These are phyloP conservation scores for Chitala chitala DNA, from an alignment of 2,113 vertebrate species.

Conservation along the genomic window DNA sequence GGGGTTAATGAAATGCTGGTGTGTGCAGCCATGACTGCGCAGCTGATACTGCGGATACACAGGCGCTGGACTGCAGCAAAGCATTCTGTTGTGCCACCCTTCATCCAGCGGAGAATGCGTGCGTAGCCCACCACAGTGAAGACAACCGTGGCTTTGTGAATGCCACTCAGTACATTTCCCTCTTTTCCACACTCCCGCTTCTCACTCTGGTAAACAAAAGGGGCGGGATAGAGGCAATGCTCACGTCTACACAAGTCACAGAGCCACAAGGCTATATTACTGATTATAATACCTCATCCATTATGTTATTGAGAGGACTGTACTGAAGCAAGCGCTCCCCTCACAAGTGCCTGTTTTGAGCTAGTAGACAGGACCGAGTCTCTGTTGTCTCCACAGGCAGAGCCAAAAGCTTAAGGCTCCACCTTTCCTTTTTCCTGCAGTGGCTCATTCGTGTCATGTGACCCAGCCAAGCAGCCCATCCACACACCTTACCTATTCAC, in stretches of 20 bases:
- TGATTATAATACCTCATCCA: too few species aligned
- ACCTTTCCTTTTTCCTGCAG: neutral
- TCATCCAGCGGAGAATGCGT: conserved; percentile 16
- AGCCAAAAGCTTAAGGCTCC: neutral
- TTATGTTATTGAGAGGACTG: too few species aligned
- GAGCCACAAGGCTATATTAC: too few species aligned
- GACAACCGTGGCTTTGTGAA: conserved; percentile 22
- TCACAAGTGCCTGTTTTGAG: neutral
- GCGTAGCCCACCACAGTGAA: conserved; percentile 10
- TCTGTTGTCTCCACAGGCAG: neutral
- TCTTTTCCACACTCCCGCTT: neutral
- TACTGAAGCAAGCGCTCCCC: neutral
- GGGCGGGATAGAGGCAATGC: neutral
- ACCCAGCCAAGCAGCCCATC: too few species aligned
- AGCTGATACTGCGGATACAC: neutral
- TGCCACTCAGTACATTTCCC: neutral
- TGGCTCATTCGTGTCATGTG: neutral
- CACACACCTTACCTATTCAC: too few species aligned
- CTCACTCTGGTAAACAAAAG: neutral
- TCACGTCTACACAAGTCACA: too few species aligned
- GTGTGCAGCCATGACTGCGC: neutral
- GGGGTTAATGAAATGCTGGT: neutral
- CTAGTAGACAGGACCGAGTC: neutral
- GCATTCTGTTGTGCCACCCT: neutral
- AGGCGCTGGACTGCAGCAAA: neutral